phyloP scores from a whole-genome alignment of 2,113 vertebrate species.

The Suncus etruscus region DNA sequence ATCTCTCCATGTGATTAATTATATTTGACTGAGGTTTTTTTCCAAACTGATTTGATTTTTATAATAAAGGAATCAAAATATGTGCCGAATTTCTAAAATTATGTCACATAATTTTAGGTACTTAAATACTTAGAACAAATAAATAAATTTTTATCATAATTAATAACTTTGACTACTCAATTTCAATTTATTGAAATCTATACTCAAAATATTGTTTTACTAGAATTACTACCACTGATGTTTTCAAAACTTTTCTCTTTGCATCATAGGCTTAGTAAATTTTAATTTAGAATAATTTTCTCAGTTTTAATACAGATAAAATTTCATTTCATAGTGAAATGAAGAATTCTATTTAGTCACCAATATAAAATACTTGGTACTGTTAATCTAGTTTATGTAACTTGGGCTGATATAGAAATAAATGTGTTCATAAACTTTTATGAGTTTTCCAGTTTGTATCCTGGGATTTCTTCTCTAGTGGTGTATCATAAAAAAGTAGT shows the following conservation, averaged over 20 bases:
- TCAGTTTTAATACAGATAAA: background rate
- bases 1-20: background rate
- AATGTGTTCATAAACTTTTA: background rate
- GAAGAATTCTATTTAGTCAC: background rate
- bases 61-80: background rate
- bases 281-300: background rate
- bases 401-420: background rate
- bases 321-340: background rate
- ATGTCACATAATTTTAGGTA: background rate
- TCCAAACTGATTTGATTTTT: background rate
- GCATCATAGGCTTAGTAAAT: background rate
- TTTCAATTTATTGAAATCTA: conserved; percentile 25
- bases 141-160: conserved; percentile 20
- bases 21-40: conserved; percentile 30
- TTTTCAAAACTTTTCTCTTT: background rate
- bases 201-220: background rate
- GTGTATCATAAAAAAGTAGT: too few species aligned
- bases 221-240: background rate
- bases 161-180: background rate
- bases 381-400: background rate
- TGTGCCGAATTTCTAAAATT: background rate
- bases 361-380: background rate
- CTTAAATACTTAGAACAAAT: background rate
- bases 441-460: background rate
- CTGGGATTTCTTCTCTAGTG: background rate